Conservation (phyloP, 2,888 invertebrate species). For the Nephrotoma appendiculata region DNA sequence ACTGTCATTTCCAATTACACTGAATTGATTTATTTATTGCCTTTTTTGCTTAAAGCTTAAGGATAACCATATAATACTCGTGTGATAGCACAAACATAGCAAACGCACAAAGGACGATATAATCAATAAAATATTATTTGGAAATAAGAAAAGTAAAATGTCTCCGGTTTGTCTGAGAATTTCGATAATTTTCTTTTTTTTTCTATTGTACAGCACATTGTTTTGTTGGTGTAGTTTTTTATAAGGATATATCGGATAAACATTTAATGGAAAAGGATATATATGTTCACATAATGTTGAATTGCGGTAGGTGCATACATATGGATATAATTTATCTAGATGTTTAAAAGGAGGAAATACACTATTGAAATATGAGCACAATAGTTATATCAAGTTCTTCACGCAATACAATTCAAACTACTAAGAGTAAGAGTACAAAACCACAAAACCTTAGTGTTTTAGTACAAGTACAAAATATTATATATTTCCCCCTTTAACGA, state of each 20-base stretch:
- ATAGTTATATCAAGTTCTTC: too few species aligned
- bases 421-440: too few species aligned
- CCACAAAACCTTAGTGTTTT: too few species aligned
- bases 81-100: neutral
- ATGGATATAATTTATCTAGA: neutral
- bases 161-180: neutral
- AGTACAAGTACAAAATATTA: too few species aligned
- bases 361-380: neutral
- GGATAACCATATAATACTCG: neutral
- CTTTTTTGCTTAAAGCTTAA: neutral
- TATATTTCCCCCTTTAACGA: too few species aligned
- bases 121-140: neutral
- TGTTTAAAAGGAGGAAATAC: neutral
- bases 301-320: neutral
- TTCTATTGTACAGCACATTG: neutral
- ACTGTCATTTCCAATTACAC: neutral
- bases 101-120: neutral
- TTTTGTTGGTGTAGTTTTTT: neutral
- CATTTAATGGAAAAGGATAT: neutral
- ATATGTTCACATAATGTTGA: neutral
- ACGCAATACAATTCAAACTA: too few species aligned
- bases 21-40: neutral
- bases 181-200: neutral
- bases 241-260: neutral
- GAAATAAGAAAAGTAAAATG: neutral